A percentile compares a stretch with the other conserved stretches of the same genome.
phyloP scores from a whole-genome alignment of 2,113 vertebrate genomes.

The Hippocampus zosterae region DNA sequence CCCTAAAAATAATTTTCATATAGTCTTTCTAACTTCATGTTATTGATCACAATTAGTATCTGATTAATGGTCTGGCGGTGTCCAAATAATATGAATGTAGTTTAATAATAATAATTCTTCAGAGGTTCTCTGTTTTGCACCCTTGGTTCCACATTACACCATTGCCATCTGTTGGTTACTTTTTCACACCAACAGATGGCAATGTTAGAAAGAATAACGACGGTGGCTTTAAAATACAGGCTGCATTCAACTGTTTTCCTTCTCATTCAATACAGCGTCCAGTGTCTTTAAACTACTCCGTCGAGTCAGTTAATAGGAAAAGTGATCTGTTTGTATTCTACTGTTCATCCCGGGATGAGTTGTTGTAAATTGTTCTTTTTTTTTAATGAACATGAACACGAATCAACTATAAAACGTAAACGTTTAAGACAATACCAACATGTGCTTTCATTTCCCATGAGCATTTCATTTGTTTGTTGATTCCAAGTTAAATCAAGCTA shows the following conservation, averaged over 20 bases:
- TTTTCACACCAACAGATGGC: slow-evolving; percentile 47
- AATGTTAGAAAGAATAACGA: slow-evolving; percentile 17
- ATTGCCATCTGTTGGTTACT: not conserved
- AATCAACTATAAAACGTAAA: not conserved
- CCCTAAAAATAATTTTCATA: too few relatives aligned
- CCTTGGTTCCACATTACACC: too few relatives aligned
- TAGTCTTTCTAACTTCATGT: too few relatives aligned
- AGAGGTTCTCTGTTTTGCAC: too few relatives aligned
- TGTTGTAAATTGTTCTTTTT: not conserved
- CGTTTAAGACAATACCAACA: not conserved
- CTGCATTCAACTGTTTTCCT: not conserved
- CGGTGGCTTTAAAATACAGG: not conserved
- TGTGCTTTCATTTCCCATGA: too few relatives aligned
- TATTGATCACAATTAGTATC: too few relatives aligned
- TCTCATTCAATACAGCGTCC: not conserved
- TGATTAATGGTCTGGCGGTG: too few relatives aligned
- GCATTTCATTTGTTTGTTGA: not conserved
- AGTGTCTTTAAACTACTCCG: not conserved
- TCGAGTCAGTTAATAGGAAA: not conserved
- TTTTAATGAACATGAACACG: not conserved
- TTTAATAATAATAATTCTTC: too few relatives aligned
- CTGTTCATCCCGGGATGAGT: not conserved
- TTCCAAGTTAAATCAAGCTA: too few relatives aligned
- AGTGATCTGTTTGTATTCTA: not conserved
- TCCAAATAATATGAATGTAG: too few relatives aligned